These are phyloP conservation scores for Centrocercus urophasianus DNA, from an alignment of 2,113 vertebrate species.

Conservation along the genomic window DNA sequence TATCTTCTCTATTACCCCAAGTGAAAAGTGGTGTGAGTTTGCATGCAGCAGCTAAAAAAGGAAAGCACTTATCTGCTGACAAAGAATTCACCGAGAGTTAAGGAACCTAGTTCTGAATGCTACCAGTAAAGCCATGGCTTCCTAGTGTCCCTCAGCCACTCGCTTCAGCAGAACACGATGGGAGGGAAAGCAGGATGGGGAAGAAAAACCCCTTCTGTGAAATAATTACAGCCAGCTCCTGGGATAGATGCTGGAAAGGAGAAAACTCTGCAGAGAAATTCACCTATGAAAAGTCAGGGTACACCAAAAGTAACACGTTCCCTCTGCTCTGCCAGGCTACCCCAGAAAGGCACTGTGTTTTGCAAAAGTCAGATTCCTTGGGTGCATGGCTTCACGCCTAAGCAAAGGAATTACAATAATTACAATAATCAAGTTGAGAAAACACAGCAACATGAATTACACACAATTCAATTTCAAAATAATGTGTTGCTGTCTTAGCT, in stretches of 20 bases:
- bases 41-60: background rate
- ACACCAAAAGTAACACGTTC: background rate
- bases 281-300: background rate
- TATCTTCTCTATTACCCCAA: background rate
- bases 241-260: background rate
- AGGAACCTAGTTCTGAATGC: background rate
- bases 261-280: background rate
- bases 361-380: background rate
- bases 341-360: background rate
- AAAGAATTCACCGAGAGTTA: background rate
- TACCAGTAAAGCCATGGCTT: background rate
- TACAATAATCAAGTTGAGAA: background rate
- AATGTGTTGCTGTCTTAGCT: background rate
- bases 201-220: background rate
- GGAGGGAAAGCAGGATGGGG: background rate
- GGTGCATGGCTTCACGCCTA: background rate
- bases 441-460: background rate
- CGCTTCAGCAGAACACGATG: background rate
- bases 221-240: background rate
- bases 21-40: background rate
- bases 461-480: background rate
- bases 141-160: background rate
- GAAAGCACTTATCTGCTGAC: conserved; percentile 25
- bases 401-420: background rate
- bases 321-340: background rate